A percentile compares a stretch with the other conserved stretches of the same genome.
phyloP scores from a whole-genome alignment of 2,797 vertebrate genomes.

The Scomberomorus guttatus region DNA sequence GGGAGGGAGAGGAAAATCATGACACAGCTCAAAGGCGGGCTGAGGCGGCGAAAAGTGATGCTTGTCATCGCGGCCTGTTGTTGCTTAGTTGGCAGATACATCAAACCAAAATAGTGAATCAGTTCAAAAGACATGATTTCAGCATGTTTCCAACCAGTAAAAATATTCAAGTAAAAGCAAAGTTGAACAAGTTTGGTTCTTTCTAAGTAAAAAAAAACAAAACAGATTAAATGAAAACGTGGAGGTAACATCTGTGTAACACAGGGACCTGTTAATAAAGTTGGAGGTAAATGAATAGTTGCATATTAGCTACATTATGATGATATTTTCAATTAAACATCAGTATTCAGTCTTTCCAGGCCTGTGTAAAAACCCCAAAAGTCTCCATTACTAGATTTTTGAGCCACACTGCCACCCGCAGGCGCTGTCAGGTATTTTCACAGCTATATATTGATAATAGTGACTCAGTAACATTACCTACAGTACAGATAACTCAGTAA shows the following conservation, averaged over 20 bases:
- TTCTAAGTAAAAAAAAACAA: too few relatives aligned
- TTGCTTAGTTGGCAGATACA: constrained; percentile 10
- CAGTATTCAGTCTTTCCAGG: too few relatives aligned
- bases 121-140: not conserved
- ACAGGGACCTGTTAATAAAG: too few relatives aligned
- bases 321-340: not conserved
- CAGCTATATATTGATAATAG: not conserved
- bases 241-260: too few relatives aligned
- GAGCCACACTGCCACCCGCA: constrained; percentile 7
- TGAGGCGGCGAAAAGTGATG: constrained; percentile 24
- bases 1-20: not conserved
- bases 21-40: constrained; percentile 15
- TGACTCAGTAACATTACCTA: constrained; percentile 4
- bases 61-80: not conserved
- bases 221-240: too few relatives aligned
- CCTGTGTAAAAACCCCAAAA: not conserved
- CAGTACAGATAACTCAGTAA: too few relatives aligned
- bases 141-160: not conserved
- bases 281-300: too few relatives aligned
- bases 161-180: not conserved
- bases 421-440: not conserved
- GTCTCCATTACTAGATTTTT: too few relatives aligned
- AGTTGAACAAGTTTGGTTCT: too few relatives aligned
- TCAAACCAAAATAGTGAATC: constrained; percentile 15
- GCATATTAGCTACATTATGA: not conserved